Evolutionary conservation across 2,888 invertebrate genomes (phyloP), one percentile per base, ranked within the genome.

Genomic region (Villa cingulata): DNA sequence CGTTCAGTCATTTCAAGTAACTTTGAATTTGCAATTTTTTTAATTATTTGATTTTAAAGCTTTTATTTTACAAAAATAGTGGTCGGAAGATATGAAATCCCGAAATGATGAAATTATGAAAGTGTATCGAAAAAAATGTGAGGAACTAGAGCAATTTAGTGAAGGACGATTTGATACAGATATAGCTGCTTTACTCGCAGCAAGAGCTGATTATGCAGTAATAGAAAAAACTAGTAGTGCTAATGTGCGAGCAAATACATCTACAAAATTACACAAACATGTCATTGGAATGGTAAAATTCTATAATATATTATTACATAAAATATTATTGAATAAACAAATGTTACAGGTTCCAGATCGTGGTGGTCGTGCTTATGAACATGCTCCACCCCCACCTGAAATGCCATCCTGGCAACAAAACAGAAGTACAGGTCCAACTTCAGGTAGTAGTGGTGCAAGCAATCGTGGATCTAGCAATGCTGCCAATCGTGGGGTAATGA

Each of bases 351-450:
- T 95, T 0, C 95, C 95, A 0, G 97, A 97, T 66, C 73, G 96
- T 58, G 97, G 97, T 18, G 96, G 96, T 2, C 73, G 96, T 44
- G 86, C 95, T 0, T 79, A 82, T 57, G 96, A 96, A 59, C 83
- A 87, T 58, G 86, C 88, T 52, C 83, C 90, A 0, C 96, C 96
- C 0, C 91, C 94, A 0, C 94, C 94, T 0, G 96, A 96, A 72
- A 95, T 96, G 92, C 96, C 96, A 0, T 83, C 90, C 0, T 96
- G 95, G 89, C 81, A 83, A 60, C 86, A 89, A 34, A 72, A 75
- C 45, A 72, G 77, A 36, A 71, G 73, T 1, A 59, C 73, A 32
- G 74, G 73, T 32, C 70, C 74, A 32, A 66, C 63, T 37, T 58
- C 65, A n/a, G 59, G 67, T 44, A 62, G 65, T 16, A 57, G 61